Base-by-base conservation (phyloP, 2,113 vertebrate genomes). In the Boulengeromyrus knoepffleri region DNA sequence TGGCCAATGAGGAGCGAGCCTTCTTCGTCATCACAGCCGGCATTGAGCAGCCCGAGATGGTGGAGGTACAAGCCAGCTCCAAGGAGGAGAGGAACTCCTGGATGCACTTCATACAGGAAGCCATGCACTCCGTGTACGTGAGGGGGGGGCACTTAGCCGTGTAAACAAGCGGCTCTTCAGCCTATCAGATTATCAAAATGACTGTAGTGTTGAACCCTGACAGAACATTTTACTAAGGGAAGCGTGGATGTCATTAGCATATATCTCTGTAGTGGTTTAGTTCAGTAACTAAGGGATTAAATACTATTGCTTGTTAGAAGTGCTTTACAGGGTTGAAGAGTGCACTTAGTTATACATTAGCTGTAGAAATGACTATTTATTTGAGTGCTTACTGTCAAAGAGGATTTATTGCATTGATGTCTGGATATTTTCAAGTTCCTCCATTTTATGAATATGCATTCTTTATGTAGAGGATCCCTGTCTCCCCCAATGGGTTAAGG, bases 1-100 rank as follows among this genome's bases (percentile, higher is more conserved):
- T 99, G n/a, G 98, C 98, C 0, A 98, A 98, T 0, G 97, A 99
- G 90, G 98, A 98, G 91, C 97, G 97, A 91, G 98, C 95, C 3
- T 93, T 99, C 27, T 99, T 99, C 90, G 95, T 99, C 31, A 99
- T 99, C 95, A 98, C 97, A 5, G 97, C 97, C 52, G 97, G 96
- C 10, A 94, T 93, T 2, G 95, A 96, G 74, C 95, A 94, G 77
- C 98, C 98, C 0, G 98, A 99, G 94, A 98, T 99, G 97, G 97
- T 98, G 89, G 97, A 99, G 87, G 97, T 99, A 24, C 95, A 97
- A 0, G 96, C 97, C 87, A 96, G 95, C 94, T 97, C 97, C 92
- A 98, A 96, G 74, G 97, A 98, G 50, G 98, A 99, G 90, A 96
- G 98, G 0, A 98, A 97, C 24, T 95, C 96, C 74, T 99, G 98